phyloP scores from a whole-genome alignment of 2,113 vertebrate genomes.

The Coptodon rendalli region DNA sequence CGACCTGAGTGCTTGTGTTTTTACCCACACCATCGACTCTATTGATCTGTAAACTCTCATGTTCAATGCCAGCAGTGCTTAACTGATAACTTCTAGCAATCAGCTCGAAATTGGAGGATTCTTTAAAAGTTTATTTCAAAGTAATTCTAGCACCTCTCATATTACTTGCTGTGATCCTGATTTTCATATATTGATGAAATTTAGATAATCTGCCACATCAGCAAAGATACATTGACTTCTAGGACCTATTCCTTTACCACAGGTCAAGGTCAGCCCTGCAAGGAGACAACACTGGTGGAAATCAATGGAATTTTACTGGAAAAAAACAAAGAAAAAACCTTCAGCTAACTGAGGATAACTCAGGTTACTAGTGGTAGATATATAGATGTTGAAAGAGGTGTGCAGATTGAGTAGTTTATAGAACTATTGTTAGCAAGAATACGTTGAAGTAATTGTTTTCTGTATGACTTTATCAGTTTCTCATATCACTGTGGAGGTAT shows the following conservation, averaged over 20 bases:
- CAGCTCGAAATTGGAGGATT: background rate
- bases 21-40: background rate
- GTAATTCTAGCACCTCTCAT: background rate
- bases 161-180: background rate
- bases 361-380: background rate
- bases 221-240: background rate
- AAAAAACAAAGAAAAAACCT: background rate
- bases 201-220: background rate
- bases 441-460: background rate
- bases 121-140: background rate
- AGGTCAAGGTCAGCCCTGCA: background rate
- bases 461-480: fast-evolving
- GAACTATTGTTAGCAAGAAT: background rate
- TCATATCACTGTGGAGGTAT: background rate
- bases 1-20: background rate
- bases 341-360: background rate
- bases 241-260: background rate
- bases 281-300: background rate
- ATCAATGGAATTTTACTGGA: background rate
- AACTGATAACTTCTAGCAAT: background rate
- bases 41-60: background rate
- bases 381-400: fast-evolving
- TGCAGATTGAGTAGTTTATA: background rate
- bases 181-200: background rate
- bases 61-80: background rate